phyloP scores from a whole-genome alignment of 2,797 vertebrate species.

The Pelochelys cantorii region DNA sequence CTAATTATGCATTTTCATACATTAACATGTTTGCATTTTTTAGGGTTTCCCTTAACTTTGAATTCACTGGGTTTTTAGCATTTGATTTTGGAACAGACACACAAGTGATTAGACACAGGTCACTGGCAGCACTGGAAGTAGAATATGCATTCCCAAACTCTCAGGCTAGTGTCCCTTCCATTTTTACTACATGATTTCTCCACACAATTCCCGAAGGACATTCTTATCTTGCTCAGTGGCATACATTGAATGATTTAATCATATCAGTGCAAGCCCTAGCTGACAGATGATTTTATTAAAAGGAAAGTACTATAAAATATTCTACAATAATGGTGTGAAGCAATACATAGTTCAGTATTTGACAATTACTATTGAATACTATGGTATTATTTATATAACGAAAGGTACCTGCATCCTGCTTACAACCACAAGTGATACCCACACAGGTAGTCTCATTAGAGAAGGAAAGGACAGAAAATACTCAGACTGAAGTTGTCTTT shows the following conservation, averaged over 20 bases:
- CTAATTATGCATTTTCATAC: neutral
- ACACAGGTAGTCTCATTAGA: neutral
- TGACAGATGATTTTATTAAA: neutral
- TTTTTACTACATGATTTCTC: neutral
- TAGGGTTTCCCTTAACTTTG: neutral
- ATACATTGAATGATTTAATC: neutral
- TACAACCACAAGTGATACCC: neutral
- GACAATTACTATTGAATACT: neutral
- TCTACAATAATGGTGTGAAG: neutral
- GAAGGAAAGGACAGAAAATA: neutral
- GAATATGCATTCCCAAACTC: neutral
- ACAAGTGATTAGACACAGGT: neutral
- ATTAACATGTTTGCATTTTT: neutral
- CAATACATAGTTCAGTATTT: no score
- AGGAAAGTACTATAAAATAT: neutral
- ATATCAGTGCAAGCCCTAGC: neutral
- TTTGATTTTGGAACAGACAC: neutral
- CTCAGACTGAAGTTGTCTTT: neutral
- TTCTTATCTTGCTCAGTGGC: neutral
- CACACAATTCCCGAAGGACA: neutral
- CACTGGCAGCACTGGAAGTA: neutral
- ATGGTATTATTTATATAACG: neutral
- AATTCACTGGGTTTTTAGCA: neutral
- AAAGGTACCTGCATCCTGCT: neutral
- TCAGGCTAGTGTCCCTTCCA: neutral